Evolutionary conservation across 2,888 invertebrate genomes (phyloP), one percentile per base, ranked within the genome.

Genomic region (Euclidia mi): DNA sequence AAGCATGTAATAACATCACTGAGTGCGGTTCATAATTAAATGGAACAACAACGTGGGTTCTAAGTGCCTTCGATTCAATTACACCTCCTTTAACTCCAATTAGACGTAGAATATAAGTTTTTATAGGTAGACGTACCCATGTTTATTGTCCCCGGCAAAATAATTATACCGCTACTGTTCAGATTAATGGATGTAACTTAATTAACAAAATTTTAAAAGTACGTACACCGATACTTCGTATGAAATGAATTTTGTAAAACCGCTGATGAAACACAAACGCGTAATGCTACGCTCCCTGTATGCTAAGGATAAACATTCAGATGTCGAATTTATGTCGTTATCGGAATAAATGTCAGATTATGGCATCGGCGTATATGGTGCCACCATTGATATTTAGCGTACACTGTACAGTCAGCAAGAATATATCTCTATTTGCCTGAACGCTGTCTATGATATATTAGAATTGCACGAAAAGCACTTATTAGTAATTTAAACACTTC

Each of bases 11-110:
- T 81, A 77, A 82, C 75, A 60, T 75, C 66, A 71, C 68, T 66
- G 76, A 84, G 83, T 81, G 78, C 65, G 81, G 82, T 69, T 71
- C 67, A 69, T 83, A 87, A 84, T 85, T 49, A n/a, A 76, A 86
- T 79, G 85, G 84, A 81, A 58, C 60, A 65, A 65, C 69, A 61
- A 71, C 75, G 67, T 63, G 56, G 58, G 48, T 52, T 50, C 63
- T n/a, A 73, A 80, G 82, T 74, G 78, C 71, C 72, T 81, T 76
- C 73, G 64, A 78, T 76, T 67, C 73, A 76, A 81, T 81, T 80
- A 80, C 60, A 58, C 49, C 61, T 67, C 67, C 61, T 70, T 68
- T 62, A 51, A 66, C 58, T 65, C 57, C 46, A 40, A 42, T 64
- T 61, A 58, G 53, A 40, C 10, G 53, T 52, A 65, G 49, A 64